These are phyloP conservation scores for Lithobates pipiens DNA, from an alignment of 2,797 vertebrate genomes.

Conservation along the genomic window DNA sequence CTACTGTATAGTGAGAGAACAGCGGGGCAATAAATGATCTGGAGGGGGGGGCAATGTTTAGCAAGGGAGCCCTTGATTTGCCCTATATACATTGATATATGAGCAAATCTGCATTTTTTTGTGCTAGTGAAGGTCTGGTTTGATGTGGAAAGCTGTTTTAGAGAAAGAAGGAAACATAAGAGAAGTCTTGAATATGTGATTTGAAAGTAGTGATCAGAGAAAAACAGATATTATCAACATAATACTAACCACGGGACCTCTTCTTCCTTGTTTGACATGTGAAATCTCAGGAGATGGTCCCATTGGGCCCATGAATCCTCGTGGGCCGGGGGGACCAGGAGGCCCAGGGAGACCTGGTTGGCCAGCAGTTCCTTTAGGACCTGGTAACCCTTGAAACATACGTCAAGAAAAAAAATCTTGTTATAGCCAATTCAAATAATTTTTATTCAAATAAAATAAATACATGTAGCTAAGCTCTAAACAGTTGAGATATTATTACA, in stretches of 20 bases:
- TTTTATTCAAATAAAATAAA: neutral
- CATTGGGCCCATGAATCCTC: slow-evolving; percentile 94
- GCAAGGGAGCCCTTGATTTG: too few species aligned
- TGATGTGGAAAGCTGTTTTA: too few species aligned
- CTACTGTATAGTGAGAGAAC: too few species aligned
- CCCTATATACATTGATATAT: too few species aligned
- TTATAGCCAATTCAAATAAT: neutral
- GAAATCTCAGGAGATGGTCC: slow-evolving; percentile 92
- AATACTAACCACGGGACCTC: slow-evolving; percentile 92
- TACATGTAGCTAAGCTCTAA: too few species aligned
- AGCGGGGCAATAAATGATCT: too few species aligned
- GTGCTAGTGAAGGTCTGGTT: too few species aligned
- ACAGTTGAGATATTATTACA: too few species aligned
- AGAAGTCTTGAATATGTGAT: neutral
- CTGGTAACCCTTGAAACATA: slow-evolving; percentile 79
- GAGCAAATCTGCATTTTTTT: too few species aligned
- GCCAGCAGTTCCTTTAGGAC: slow-evolving; percentile 86
- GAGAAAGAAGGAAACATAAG: too few species aligned
- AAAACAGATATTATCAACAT: neutral
- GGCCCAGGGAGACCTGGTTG: slow-evolving; percentile 80
- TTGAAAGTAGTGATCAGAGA: neutral
- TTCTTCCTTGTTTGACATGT: slow-evolving; percentile 91
- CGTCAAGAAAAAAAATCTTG: neutral
- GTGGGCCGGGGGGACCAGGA: slow-evolving; percentile 87
- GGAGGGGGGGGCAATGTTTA: too few species aligned